Percentiles rank a stretch among this genome's conserved stretches.
Conservation (phyloP, 2,113 vertebrate species). For the Suncus etruscus region DNA sequence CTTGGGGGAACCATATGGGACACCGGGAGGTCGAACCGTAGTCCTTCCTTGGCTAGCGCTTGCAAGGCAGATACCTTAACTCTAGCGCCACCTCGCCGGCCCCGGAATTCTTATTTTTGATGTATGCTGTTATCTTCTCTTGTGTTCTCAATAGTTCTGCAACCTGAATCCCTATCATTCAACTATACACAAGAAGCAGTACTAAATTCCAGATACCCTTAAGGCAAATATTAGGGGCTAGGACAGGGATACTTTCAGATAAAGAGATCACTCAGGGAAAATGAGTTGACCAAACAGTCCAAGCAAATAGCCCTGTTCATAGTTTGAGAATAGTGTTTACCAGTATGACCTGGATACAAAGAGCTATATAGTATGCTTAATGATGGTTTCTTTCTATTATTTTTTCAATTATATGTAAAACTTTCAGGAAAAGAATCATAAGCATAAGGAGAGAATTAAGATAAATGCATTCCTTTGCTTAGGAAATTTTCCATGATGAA, state of each 20-base stretch:
- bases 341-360: neutral
- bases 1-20: too few relatives aligned
- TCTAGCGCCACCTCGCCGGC: too few relatives aligned
- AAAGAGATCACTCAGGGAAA: slow-evolving; percentile 25
- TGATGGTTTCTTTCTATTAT: slow-evolving; percentile 8
- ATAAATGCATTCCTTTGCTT: slow-evolving; percentile 84
- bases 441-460: slow-evolving; percentile 85
- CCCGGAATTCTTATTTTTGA: neutral
- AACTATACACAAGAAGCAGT: neutral
- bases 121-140: neutral
- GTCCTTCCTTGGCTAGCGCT: too few relatives aligned
- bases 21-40: too few relatives aligned
- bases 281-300: neutral
- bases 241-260: neutral
- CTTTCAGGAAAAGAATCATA: slow-evolving; percentile 83
- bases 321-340: neutral
- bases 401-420: slow-evolving; percentile 70
- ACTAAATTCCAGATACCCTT: neutral
- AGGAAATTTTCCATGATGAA: slow-evolving; percentile 87
- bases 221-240: neutral
- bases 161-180: neutral
- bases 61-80: too few relatives aligned
- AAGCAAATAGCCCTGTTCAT: neutral
- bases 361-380: neutral
- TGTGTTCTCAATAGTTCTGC: neutral